Evolutionary conservation across 2,113 vertebrate species (phyloP), one percentile per base, ranked within the genome.

Genomic region (Galemys pyrenaicus): DNA sequence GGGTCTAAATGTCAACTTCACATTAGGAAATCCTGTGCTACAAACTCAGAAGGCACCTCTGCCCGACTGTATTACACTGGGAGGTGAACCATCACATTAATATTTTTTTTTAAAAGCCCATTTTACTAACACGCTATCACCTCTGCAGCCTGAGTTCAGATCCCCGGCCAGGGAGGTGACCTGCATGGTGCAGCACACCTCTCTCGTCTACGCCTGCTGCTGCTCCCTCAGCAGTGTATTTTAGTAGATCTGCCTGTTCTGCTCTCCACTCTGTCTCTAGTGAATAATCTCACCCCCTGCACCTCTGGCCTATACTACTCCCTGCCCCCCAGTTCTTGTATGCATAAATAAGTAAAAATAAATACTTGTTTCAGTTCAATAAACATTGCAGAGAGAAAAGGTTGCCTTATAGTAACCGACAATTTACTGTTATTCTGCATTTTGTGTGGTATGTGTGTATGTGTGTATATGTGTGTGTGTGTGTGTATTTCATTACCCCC

Each of bases 351-450:
- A 49, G n/a, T n/a, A n/a, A n/a, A n/a, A n/a, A n/a, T 41, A 87
- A 74, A 84, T 64, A 60, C 26, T 68, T 73, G 4, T 71, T 92
- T 90, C 41, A 79, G 41, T 56, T 82, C 24, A 94, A 91, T 32
- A 87, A 41, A 73, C 8, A 62, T 1, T 37, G 15, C 20, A 49
- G 71, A 89, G 26, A 68, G 22, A 86, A 58, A 58, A 41, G 32
- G 2, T 2, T 60, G 30, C 65, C 20, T 81, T 44, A 22, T 22
- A 77, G 51, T 82, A 77, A 54, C 32, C 79, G 37, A 68, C 24
- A 13, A 62, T 26, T 56, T 68, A 60, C 44, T 49, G 67, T 71
- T 46, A 46, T 2, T 58, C 44, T 8, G 19, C 75, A 6, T n/a
- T 74, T 79, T 37, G 32, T 16, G 32, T 84, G 16, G 41, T 41